These are phyloP conservation scores for Pyrochroa serraticornis DNA, from an alignment of 2,888 invertebrate species.

Conservation along the genomic window DNA sequence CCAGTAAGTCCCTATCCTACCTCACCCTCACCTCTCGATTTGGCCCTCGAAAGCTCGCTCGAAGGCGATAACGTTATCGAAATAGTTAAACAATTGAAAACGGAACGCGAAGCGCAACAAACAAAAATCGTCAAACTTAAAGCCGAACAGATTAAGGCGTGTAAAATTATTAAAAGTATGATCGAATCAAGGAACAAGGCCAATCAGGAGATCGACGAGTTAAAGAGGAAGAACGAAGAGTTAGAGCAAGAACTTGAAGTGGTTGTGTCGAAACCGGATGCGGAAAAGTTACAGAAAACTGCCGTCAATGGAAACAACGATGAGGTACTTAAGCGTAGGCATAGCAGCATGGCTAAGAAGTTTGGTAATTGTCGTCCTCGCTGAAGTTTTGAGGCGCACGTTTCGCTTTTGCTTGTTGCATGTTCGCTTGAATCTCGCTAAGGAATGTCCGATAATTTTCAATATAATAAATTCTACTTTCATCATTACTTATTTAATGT, in stretches of 20 bases:
- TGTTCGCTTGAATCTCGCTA: too few relatives aligned
- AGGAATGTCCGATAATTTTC: too few relatives aligned
- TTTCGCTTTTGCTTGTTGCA: too few relatives aligned
- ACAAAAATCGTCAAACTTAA: conserved; percentile 51
- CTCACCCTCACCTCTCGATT: conserved; percentile 4
- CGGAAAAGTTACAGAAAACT: conserved; percentile 1
- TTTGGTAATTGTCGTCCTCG: too few relatives aligned
- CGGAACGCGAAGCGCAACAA: conserved; percentile 38
- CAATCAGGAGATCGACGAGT: conserved; percentile 49
- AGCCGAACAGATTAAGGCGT: conserved; percentile 55
- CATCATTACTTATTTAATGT: too few relatives aligned
- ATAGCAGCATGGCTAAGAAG: too few relatives aligned
- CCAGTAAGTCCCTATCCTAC: conserved; percentile 9
- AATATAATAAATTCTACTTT: too few relatives aligned
- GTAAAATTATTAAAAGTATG: conserved; percentile 55
- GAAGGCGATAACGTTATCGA: conserved; percentile 24
- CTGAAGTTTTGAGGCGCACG: too few relatives aligned
- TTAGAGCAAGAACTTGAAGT: conserved; percentile 43
- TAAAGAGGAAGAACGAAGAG: conserved; percentile 45
- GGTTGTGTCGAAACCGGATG: conserved; percentile 39
- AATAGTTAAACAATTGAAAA: conserved; percentile 28
- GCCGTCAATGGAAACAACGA: conserved; percentile 13
- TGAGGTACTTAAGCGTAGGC: conserved; percentile 43
- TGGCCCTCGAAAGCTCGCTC: conserved; percentile 3
- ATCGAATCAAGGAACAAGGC: conserved; percentile 50